Base-by-base conservation (phyloP, 2,888 invertebrate species). In the Megamerina dolium region DNA sequence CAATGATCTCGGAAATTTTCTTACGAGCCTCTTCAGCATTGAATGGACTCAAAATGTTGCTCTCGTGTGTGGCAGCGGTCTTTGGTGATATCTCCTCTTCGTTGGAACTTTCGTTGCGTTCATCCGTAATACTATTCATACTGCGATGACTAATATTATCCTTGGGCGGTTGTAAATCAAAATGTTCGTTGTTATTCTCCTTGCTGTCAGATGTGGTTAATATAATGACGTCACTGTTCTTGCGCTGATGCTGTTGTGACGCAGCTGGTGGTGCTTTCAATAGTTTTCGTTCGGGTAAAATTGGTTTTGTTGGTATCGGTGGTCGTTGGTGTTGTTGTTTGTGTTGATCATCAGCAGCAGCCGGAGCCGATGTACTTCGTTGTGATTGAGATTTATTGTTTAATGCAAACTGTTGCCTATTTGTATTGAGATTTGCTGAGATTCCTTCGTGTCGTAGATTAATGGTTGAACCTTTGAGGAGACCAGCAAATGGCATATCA, bases 1-100 rank as follows among this genome's bases (percentile, higher is more conserved):
- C 91, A 85, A 95, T 89, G 60, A 94, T 94, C 73, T 93, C 91
- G 36, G 90, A 89, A 60, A 95, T 93, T 74, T 93, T 90, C 18
- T 90, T 90, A 90, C 95, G 94, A 1, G 68, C 65, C 74, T 95
- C 94, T 73, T 92, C 91, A 66, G 93, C 92, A 74, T 93, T 90
- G 70, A 91, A 91, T 3, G 91, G 90, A 64, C 89, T 90, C 57
- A 92, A 77, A 55, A 88, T 58, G 34, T 64, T 78, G 42, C 77
- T 53, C n/a, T 48, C 52, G 8, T 48, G 48, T 4, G 76, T 50
- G 76, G 48, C 47, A 2, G 34, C 26, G 12, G 33, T 20, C 12
- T 32, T 40, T 4, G 37, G 10, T 9, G 36, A 31, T 21, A 35
- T 26, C 13, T 30, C 37, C n/a, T 29, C 42, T 14, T 49, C 48